These are phyloP conservation scores for Philereme transversata DNA, from an alignment of 2,888 invertebrate genomes.

Conservation along the genomic window DNA sequence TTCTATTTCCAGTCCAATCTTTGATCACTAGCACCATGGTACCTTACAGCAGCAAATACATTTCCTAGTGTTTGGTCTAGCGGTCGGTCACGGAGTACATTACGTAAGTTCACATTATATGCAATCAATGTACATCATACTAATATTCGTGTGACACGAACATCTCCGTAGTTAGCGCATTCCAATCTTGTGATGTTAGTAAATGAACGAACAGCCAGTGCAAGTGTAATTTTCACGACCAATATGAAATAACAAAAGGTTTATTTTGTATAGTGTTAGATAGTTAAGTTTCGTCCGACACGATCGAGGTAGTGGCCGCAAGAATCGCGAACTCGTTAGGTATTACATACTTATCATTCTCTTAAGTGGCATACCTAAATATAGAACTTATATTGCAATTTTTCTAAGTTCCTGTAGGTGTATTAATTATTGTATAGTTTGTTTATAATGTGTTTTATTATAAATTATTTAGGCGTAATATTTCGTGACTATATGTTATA, in stretches of 20 bases:
- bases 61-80: neutral
- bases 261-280: conserved; percentile 66
- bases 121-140: conserved; percentile 20
- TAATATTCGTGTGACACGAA: conserved; percentile 19
- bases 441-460: conserved; percentile 60
- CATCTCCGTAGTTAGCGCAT: conserved; percentile 71
- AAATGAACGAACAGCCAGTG: conserved; percentile 53
- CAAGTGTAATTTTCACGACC: conserved; percentile 65
- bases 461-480: conserved; percentile 79
- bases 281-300: conserved; percentile 64
- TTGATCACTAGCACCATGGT: conserved; percentile 3
- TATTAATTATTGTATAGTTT: conserved; percentile 81
- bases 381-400: conserved; percentile 83
- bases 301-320: conserved; percentile 48
- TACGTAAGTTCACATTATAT: conserved; percentile 24
- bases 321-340: conserved; percentile 55
- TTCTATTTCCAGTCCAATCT: conserved; percentile 40
- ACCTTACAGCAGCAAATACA: neutral
- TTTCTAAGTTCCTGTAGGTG: conserved; percentile 83
- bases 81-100: conserved; percentile 4
- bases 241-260: conserved; percentile 64
- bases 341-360: conserved; percentile 67
- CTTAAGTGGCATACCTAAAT: conserved; percentile 83
- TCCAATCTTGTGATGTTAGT: conserved; percentile 67
- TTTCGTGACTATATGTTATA: conserved; percentile 67